Base-by-base conservation (phyloP, 1,140 invertebrate species). In the Dysdera silvatica region DNA sequence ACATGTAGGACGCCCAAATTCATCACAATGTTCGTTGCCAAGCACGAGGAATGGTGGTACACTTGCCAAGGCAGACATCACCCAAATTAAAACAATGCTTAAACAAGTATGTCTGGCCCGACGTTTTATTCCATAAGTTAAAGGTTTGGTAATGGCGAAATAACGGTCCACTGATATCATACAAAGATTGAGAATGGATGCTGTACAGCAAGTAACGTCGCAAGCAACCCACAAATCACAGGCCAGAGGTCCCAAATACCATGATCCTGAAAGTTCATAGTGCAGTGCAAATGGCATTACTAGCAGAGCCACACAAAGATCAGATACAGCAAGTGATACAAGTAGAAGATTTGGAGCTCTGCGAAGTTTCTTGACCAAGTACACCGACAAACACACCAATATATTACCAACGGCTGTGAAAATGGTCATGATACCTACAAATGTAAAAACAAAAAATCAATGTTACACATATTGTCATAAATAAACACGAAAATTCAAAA, bases 201-300 rank as follows among this genome's bases (percentile, higher is more conserved):
- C 93, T 0, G 94, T 97, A 77, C 93, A 90, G 85, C 95, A 90
- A 85, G 92, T 92, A 1, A 97, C 93, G 76, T 97, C 95, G 23
- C 95, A 84, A 0, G 92, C 91, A 59, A 94, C 69, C 73, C 74
- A 77, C 29, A 77, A 81, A 73, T 93, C 88, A 77, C 91, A 95
- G 66, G 91, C 81, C 35, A 87, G 80, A 18, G 83, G 80, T 52
- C 89, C 88, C 65, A 93, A 89, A 68, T 91, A 84, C 91, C 91
- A 94, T 56, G 81, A 83, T 45, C 88, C 88, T 26, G 77, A 62
- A 84, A 83, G 70, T 87, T 87, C 75, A 86, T 87, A 74, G 85
- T 88, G 57, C 85, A 84, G 79, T 85, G 84, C 66, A 85, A 93
- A 82, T 83, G 90, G 69, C 81, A 82, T 82, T 8, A 82, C 81